Evolutionary conservation across 2,113 vertebrate species (phyloP).

Genomic region (Ivindomyrus marchei): DNA sequence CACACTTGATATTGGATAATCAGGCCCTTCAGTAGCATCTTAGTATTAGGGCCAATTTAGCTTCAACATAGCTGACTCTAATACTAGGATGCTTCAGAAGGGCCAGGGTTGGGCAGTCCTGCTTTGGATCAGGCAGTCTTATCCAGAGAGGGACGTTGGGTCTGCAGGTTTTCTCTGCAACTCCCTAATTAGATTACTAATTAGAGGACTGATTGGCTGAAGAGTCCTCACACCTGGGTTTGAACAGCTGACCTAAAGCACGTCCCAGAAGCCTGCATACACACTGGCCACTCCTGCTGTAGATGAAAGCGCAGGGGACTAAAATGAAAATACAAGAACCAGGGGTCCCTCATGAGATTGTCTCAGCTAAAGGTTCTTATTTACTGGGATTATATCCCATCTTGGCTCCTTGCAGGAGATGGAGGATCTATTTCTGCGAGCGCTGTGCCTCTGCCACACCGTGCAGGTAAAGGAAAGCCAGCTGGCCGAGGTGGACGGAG

Average conservation of each 20-base stretch:
- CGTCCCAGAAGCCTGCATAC: neutral
- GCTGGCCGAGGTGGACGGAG: neutral
- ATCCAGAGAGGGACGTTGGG: neutral
- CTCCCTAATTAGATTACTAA: neutral
- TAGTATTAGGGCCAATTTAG: neutral
- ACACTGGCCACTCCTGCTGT: neutral
- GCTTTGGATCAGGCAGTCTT: neutral
- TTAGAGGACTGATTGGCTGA: neutral
- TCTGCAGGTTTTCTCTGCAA: neutral
- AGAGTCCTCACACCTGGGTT: neutral
- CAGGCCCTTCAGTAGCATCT: neutral
- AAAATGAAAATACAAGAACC: neutral
- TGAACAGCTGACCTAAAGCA: neutral
- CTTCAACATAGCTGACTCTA: neutral
- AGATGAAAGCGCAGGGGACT: neutral
- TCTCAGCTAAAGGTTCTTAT: neutral
- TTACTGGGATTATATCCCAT: neutral
- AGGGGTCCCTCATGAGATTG: neutral
- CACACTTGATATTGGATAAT: neutral
- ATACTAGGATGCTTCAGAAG: neutral
- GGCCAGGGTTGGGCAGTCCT: neutral
- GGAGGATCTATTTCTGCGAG: constrained; percentile 88
- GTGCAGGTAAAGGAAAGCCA: constrained; percentile 76
- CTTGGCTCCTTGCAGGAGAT: constrained; percentile 58
- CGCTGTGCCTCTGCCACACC: constrained; percentile 92